phyloP scores from a whole-genome alignment of 1,140 invertebrate species.

The Drosophila takahashii region DNA sequence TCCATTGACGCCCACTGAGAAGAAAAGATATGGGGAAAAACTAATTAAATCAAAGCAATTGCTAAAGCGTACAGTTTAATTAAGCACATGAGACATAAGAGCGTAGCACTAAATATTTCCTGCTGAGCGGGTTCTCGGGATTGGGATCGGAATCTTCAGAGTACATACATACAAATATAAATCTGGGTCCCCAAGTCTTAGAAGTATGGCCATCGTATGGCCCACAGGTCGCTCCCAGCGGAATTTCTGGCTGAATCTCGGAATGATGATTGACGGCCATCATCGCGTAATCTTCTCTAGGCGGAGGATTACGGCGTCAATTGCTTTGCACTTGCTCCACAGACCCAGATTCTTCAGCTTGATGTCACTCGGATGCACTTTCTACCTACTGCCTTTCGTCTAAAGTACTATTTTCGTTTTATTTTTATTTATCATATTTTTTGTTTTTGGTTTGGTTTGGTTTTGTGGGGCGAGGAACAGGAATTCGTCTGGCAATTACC shows the following conservation, averaged over 20 bases:
- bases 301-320: conserved; percentile 59
- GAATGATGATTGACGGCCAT: conserved; percentile 56
- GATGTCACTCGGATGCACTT: conserved; percentile 42
- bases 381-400: neutral
- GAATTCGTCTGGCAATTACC: conserved; percentile 62
- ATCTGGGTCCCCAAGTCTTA: conserved; percentile 1
- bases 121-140: conserved; percentile 49
- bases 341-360: conserved; percentile 65
- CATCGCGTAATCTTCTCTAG: conserved; percentile 59
- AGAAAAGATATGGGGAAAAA: conserved; percentile 17
- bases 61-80: conserved; percentile 67
- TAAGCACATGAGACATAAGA: conserved; percentile 48
- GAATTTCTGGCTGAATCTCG: conserved; percentile 9
- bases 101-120: conserved; percentile 67
- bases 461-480: neutral
- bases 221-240: conserved; percentile 2
- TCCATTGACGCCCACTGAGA: conserved; percentile 24
- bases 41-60: conserved; percentile 81
- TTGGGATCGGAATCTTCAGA: conserved; percentile 2
- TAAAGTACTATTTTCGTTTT: neutral
- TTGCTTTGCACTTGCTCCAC: conserved; percentile 84
- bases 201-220: too few relatives aligned
- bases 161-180: neutral
- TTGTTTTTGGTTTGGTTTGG: too few relatives aligned
- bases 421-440: conserved; percentile 5